Conservation (phyloP, 1,140 invertebrate species). For the Macrocentrus cingulum region DNA sequence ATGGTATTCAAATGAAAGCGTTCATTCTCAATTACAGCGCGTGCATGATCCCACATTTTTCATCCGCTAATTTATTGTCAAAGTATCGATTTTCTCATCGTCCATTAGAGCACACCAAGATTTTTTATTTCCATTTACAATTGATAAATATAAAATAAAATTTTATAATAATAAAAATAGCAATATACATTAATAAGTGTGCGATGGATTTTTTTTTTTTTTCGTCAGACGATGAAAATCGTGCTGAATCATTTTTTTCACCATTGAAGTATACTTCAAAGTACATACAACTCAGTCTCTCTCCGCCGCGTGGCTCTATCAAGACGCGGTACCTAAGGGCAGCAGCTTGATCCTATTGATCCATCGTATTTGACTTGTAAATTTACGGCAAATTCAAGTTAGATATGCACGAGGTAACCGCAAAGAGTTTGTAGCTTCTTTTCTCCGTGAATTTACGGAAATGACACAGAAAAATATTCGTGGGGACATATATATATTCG, state of each 20-base stretch:
- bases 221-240: no score
- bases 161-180: no score
- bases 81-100: no score
- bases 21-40: slow-evolving; percentile 3
- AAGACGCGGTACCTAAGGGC: not conserved
- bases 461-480: not conserved
- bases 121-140: no score
- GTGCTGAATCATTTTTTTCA: not conserved
- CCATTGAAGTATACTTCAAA: not conserved
- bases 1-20: not conserved
- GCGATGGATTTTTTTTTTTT: no score
- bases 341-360: slow-evolving; percentile 23
- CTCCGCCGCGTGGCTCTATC: no score
- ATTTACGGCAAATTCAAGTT: slow-evolving; percentile 24
- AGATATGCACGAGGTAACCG: slow-evolving; percentile 17
- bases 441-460: slow-evolving; percentile 2
- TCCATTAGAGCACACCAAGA: no score
- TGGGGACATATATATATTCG: not conserved
- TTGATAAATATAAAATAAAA: no score
- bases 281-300: slow-evolving; percentile 3
- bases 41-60: not conserved
- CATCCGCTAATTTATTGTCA: not conserved
- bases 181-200: no score
- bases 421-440: slow-evolving; percentile 20
- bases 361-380: slow-evolving; percentile 24